These are phyloP conservation scores for Melanotaenia boesemani DNA, from an alignment of 2,797 vertebrate species.

Conservation along the genomic window DNA sequence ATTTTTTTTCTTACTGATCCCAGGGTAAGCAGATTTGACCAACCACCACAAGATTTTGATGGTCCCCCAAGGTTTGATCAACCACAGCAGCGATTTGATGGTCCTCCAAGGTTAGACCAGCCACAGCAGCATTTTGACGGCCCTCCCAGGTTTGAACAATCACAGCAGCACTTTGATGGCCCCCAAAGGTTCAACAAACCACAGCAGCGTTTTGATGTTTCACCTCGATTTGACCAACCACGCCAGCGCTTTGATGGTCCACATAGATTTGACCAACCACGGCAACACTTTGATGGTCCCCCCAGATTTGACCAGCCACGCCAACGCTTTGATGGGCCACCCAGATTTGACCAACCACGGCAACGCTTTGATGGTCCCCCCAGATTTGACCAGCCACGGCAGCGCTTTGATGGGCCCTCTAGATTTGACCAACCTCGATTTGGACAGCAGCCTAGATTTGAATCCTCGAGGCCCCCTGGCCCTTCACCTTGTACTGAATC, in stretches of 20 bases:
- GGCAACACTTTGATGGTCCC: slow-evolving; percentile 85
- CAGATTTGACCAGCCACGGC: slow-evolving; percentile 83
- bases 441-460: slow-evolving; percentile 56
- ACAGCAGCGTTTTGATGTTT: slow-evolving; percentile 56
- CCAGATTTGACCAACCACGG: slow-evolving; percentile 82
- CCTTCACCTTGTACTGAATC: slow-evolving; percentile 68
- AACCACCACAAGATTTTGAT: slow-evolving; percentile 74
- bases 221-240: slow-evolving; percentile 67
- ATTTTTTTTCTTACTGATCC: slow-evolving; percentile 2
- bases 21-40: slow-evolving; percentile 77
- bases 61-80: slow-evolving; percentile 63
- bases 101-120: slow-evolving; percentile 86
- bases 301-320: slow-evolving; percentile 84
- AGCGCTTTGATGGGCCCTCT: slow-evolving; percentile 79
- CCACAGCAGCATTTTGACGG: slow-evolving; percentile 84
- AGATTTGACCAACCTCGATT: slow-evolving; percentile 77
- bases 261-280: slow-evolving; percentile 83
- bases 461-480: slow-evolving; percentile 55
- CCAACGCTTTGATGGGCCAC: slow-evolving; percentile 79
- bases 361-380: slow-evolving; percentile 80
- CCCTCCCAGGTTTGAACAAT: slow-evolving; percentile 72
- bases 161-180: slow-evolving; percentile 77
- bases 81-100: slow-evolving; percentile 82
- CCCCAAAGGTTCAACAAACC: slow-evolving; percentile 81
- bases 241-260: slow-evolving; percentile 85